Conservation (phyloP, 2,888 invertebrate genomes). For the Xestobium rufovillosum region DNA sequence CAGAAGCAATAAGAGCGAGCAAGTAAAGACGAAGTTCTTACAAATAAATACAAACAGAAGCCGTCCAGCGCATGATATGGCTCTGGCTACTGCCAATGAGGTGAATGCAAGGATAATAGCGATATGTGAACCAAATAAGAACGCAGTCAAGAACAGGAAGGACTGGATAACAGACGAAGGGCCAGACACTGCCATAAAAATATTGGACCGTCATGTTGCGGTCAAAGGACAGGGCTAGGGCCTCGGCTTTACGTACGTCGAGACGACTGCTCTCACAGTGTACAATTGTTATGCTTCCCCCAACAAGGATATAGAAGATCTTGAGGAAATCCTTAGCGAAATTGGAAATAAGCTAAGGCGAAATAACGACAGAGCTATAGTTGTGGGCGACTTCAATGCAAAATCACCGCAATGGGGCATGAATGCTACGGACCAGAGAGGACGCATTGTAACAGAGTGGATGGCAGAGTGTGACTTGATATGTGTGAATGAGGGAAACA, state of each 20-base stretch:
- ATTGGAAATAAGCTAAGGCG: too few relatives aligned
- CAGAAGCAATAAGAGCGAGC: slow-evolving; percentile 10
- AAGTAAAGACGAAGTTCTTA: too few relatives aligned
- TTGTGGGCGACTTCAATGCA: too few relatives aligned
- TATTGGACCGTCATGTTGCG: slow-evolving; percentile 9
- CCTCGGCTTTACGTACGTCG: slow-evolving; percentile 13
- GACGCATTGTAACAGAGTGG: slow-evolving; percentile 13
- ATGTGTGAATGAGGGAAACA: slow-evolving; percentile 10
- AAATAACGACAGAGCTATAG: too few relatives aligned
- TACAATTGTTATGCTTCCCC: too few relatives aligned
- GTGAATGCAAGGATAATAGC: slow-evolving; percentile 8
- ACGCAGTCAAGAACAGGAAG: too few relatives aligned
- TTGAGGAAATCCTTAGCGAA: too few relatives aligned
- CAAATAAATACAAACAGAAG: too few relatives aligned
- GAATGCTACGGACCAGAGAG: slow-evolving; percentile 13
- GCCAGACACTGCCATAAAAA: slow-evolving; percentile 16
- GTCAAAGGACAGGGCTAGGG: slow-evolving; percentile 14
- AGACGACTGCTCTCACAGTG: slow-evolving; percentile 5
- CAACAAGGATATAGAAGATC: too few relatives aligned
- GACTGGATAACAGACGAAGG: slow-evolving; percentile 16
- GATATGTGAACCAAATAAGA: slow-evolving; percentile 13
- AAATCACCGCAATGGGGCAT: slow-evolving; percentile 22
- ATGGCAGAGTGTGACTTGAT: slow-evolving; percentile 11
- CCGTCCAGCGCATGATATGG: neutral
- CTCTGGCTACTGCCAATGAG: neutral